phyloP scores from a whole-genome alignment of 1,140 invertebrate genomes.

The Hypothenemus hampei region DNA sequence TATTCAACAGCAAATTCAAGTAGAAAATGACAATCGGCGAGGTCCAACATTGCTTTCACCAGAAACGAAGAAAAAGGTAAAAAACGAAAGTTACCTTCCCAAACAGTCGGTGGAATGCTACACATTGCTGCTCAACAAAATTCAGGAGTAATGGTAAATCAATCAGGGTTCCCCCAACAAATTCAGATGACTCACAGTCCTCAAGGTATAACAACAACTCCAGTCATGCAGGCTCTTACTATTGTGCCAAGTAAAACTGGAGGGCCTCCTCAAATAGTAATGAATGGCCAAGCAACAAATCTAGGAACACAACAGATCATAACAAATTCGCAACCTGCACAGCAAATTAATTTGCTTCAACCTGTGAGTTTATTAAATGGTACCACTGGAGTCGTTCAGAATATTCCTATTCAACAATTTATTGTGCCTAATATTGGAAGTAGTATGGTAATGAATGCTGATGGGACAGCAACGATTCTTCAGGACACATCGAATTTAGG shows the following conservation, averaged over 20 bases:
- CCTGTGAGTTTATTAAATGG: constrained; percentile 75
- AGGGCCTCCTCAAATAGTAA: constrained; percentile 62
- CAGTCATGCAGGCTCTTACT: constrained; percentile 68
- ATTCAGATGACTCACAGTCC: constrained; percentile 60
- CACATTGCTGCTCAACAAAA: constrained; percentile 59
- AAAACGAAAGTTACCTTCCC: constrained; percentile 64
- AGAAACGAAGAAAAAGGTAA: constrained; percentile 67
- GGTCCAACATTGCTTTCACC: constrained; percentile 59
- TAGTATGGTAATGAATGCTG: constrained; percentile 45
- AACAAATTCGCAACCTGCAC: constrained; percentile 62
- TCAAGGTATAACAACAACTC: constrained; percentile 52
- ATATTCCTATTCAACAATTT: constrained; percentile 77
- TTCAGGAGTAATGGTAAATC: constrained; percentile 46
- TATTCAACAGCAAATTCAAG: constrained; percentile 53
- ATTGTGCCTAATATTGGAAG: constrained; percentile 70
- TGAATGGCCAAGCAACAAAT: constrained; percentile 61
- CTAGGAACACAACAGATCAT: constrained; percentile 65
- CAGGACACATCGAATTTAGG: constrained; percentile 63
- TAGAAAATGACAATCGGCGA: constrained; percentile 46
- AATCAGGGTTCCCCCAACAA: constrained; percentile 55
- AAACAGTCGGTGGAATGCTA: constrained; percentile 69
- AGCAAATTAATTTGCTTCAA: constrained; percentile 73
- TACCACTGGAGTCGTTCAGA: constrained; percentile 64
- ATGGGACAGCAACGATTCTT: constrained; percentile 64
- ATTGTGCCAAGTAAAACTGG: constrained; percentile 71